Evolutionary conservation across 2,888 invertebrate genomes (phyloP).

Genomic region (Bembecia ichneumoniformis): DNA sequence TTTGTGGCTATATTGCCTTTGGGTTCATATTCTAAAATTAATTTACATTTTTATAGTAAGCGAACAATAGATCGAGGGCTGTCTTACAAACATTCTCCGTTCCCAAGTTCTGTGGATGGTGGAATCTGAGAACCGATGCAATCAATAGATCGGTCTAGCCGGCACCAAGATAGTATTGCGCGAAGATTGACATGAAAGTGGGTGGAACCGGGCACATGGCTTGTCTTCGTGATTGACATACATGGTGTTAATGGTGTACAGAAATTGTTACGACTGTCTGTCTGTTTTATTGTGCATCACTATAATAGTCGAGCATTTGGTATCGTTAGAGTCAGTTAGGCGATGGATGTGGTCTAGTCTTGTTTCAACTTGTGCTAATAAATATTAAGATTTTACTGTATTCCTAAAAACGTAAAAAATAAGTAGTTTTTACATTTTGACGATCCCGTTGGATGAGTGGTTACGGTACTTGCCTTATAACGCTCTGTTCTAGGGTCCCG

Average conservation of each 20-base stretch:
- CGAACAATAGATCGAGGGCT: background rate
- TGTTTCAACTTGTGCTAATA: too few relatives aligned
- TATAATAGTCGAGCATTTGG: background rate
- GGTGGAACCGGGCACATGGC: background rate
- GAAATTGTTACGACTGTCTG: background rate
- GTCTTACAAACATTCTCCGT: background rate
- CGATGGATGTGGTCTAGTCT: too few relatives aligned
- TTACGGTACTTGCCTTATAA: too few relatives aligned
- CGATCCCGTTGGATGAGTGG: too few relatives aligned
- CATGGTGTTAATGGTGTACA: conserved; percentile 1
- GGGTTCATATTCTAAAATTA: too few relatives aligned
- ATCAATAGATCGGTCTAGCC: background rate
- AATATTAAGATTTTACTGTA: too few relatives aligned
- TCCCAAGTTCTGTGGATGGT: background rate
- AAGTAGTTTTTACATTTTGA: too few relatives aligned
- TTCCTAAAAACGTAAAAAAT: too few relatives aligned
- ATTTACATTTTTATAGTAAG: background rate
- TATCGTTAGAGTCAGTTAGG: background rate
- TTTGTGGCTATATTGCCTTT: too few relatives aligned
- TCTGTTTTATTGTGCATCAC: background rate
- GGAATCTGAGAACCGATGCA: background rate
- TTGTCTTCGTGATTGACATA: background rate
- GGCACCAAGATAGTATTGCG: background rate
- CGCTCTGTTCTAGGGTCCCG: too few relatives aligned
- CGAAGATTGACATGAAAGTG: conserved; percentile 1